Percentiles rank a stretch among this genome's conserved stretches.
phyloP scores from a whole-genome alignment of 2,888 invertebrate genomes.

The Crocallis elinguaria region DNA sequence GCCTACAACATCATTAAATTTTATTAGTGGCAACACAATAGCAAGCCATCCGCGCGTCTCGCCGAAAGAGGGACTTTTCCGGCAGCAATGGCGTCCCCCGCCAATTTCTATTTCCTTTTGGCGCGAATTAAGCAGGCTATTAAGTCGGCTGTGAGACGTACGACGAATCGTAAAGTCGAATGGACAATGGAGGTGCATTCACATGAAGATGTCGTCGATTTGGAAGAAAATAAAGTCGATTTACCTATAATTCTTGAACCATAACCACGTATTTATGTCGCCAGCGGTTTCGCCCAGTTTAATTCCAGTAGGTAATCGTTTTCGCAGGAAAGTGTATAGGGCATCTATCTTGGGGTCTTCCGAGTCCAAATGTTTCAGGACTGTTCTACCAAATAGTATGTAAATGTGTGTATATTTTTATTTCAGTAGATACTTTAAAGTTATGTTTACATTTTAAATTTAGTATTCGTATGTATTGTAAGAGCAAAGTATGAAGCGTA shows the following conservation, averaged over 20 bases:
- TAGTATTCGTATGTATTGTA: too few relatives aligned
- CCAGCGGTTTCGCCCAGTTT: neutral
- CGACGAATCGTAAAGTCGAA: conserved; percentile 76
- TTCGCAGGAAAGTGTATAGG: conserved; percentile 31
- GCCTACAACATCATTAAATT: conserved; percentile 85
- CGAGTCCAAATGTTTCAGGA: neutral
- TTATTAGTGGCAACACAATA: conserved; percentile 81
- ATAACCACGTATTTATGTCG: conserved; percentile 5
- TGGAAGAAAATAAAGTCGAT: conserved; percentile 50
- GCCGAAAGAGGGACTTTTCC: conserved; percentile 72
- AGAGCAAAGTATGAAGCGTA: too few relatives aligned
- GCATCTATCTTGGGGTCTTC: conserved; percentile 6
- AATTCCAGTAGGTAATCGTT: conserved; percentile 12
- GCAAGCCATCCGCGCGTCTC: conserved; percentile 63
- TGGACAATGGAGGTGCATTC: conserved; percentile 65
- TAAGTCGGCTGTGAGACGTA: conserved; percentile 77
- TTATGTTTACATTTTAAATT: too few relatives aligned
- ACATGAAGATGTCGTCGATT: conserved; percentile 60
- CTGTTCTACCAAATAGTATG: too few relatives aligned
- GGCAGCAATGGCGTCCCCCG: conserved; percentile 64
- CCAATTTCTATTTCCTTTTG: conserved; percentile 80
- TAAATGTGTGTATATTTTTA: neutral
- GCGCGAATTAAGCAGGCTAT: conserved; percentile 82
- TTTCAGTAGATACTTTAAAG: too few relatives aligned
- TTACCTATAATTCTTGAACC: neutral